Evolutionary conservation across 2,113 vertebrate species (phyloP).

Genomic region (Tretioscincus oriximinensis): DNA sequence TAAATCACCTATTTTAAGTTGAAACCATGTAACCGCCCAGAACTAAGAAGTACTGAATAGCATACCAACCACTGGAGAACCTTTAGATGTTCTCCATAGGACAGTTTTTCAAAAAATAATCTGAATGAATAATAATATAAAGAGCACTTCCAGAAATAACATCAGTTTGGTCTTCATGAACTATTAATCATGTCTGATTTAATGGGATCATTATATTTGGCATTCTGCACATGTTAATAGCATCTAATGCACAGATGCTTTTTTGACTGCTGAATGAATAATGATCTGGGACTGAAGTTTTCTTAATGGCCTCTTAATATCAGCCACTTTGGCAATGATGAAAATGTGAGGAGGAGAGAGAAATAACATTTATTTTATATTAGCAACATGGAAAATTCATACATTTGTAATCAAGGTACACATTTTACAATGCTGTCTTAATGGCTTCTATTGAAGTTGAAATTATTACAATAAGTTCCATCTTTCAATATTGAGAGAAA

Average conservation of each 20-base stretch:
- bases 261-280: slow-evolving; percentile 72
- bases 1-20: slow-evolving; percentile 30
- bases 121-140: slow-evolving; percentile 51
- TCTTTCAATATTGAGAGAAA: slow-evolving; percentile 49
- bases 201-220: slow-evolving; percentile 75
- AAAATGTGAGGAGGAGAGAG: slow-evolving; percentile 29
- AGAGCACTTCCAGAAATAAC: slow-evolving; percentile 68
- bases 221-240: slow-evolving; percentile 72
- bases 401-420: slow-evolving; percentile 70
- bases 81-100: slow-evolving; percentile 46
- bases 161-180: slow-evolving; percentile 69
- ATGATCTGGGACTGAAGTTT: slow-evolving; percentile 70
- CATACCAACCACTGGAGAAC: slow-evolving; percentile 23
- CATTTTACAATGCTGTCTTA: slow-evolving; percentile 59
- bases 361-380: slow-evolving; percentile 70
- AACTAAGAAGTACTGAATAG: slow-evolving; percentile 39
- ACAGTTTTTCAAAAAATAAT: slow-evolving; percentile 54
- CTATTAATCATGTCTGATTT: slow-evolving; percentile 74
- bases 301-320: slow-evolving; percentile 74
- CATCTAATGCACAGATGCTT: slow-evolving; percentile 67
- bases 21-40: slow-evolving; percentile 26
- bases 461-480: slow-evolving; percentile 54
- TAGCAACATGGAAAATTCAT: slow-evolving; percentile 56
- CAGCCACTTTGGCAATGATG: slow-evolving; percentile 62
- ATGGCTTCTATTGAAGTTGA: slow-evolving; percentile 59